These are phyloP conservation scores for Entomobrya proxima DNA, from an alignment of 2,888 invertebrate species.

Conservation along the genomic window DNA sequence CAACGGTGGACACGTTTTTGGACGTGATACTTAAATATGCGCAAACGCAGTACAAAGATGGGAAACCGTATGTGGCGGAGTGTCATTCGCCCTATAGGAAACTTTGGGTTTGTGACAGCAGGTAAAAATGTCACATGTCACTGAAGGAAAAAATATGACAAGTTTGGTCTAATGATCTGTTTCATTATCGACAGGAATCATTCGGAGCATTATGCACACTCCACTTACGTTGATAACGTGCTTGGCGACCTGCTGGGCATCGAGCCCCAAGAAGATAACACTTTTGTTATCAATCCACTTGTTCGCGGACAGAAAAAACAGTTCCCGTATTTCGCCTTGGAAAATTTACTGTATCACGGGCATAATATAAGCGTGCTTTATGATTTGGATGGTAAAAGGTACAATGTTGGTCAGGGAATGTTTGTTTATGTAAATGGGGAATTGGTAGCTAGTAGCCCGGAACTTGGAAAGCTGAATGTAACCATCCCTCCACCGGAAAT, in stretches of 20 bases:
- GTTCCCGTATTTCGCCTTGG: slow-evolving; percentile 70
- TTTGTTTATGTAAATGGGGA: slow-evolving; percentile 68
- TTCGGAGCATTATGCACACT: slow-evolving; percentile 74
- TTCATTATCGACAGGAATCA: slow-evolving; percentile 68
- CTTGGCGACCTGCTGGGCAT: slow-evolving; percentile 73
- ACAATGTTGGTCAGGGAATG: slow-evolving; percentile 68
- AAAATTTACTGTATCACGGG: slow-evolving; percentile 73
- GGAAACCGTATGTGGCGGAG: slow-evolving; percentile 73
- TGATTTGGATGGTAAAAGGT: slow-evolving; percentile 70
- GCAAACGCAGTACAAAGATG: slow-evolving; percentile 72
- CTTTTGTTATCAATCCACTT: slow-evolving; percentile 68
- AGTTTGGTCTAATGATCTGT: too few relatives aligned
- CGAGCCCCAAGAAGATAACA: slow-evolving; percentile 66
- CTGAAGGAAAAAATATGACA: background rate
- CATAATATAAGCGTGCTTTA: slow-evolving; percentile 72
- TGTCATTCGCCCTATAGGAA: slow-evolving; percentile 72
- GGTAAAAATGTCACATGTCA: slow-evolving; percentile 54
- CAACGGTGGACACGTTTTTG: slow-evolving; percentile 65
- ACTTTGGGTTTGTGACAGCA: slow-evolving; percentile 73
- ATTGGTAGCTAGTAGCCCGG: slow-evolving; percentile 33
- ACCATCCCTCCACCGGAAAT: slow-evolving; percentile 59
- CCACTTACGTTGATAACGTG: slow-evolving; percentile 72
- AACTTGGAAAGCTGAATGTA: slow-evolving; percentile 61
- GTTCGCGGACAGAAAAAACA: slow-evolving; percentile 53
- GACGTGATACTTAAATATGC: slow-evolving; percentile 71